These are phyloP conservation scores for Drosophila meridiana DNA, from an alignment of 2,888 invertebrate genomes.

Conservation along the genomic window DNA sequence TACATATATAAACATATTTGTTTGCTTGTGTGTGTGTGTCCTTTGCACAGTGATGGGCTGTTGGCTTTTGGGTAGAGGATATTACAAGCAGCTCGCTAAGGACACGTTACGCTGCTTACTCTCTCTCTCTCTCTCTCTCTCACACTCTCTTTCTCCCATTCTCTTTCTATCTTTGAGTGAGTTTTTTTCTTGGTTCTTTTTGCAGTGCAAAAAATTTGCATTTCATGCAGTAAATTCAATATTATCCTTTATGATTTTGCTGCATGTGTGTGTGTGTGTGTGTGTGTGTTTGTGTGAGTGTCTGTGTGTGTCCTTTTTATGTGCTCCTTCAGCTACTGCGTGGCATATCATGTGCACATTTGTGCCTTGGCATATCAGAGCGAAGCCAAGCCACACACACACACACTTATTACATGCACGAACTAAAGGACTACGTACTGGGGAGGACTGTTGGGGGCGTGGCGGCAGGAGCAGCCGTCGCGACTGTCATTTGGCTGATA, in stretches of 20 bases:
- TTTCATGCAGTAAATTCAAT: conserved; percentile 78
- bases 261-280: conserved; percentile 31
- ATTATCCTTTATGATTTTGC: conserved; percentile 73
- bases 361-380: conserved; percentile 56
- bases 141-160: neutral
- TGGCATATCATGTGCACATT: conserved; percentile 66
- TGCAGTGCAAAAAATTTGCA: conserved; percentile 66
- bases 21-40: neutral
- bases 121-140: neutral
- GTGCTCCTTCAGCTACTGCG: conserved; percentile 37
- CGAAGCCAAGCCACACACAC: conserved; percentile 32
- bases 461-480: conserved; percentile 39
- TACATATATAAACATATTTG: too few relatives aligned
- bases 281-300: conserved; percentile 22
- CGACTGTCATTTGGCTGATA: conserved; percentile 77
- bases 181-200: conserved; percentile 18
- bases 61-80: conserved; percentile 21
- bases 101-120: conserved; percentile 3
- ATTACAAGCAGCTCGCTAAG: conserved; percentile 24
- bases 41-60: neutral
- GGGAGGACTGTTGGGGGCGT: neutral
- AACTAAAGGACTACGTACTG: neutral
- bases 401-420: conserved; percentile 1
- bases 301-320: conserved; percentile 33
- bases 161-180: neutral